Conservation (phyloP, 1,140 invertebrate genomes). For the Phenacoccus solenopsis region DNA sequence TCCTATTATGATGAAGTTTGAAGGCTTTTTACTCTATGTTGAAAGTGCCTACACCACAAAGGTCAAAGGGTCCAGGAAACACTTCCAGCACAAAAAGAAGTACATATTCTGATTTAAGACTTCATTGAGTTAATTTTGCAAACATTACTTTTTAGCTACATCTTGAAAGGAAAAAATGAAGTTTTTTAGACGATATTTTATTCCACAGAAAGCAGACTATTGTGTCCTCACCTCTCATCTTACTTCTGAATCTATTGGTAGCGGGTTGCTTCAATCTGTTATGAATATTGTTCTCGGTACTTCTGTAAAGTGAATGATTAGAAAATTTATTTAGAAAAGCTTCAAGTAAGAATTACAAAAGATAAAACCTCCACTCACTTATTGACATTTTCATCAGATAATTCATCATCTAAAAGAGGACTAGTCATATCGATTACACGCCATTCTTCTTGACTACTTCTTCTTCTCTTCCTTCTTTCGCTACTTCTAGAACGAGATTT, state of each 20-base stretch:
- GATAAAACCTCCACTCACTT: background rate
- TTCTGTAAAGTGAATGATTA: background rate
- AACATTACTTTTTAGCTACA: too few species aligned
- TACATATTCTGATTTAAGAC: too few species aligned
- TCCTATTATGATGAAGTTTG: too few species aligned
- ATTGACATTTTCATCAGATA: background rate
- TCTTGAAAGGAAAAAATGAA: too few species aligned
- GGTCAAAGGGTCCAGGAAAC: too few species aligned
- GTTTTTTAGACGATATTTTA: too few species aligned
- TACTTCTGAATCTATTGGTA: background rate
- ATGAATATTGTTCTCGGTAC: background rate
- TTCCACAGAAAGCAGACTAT: too few species aligned
- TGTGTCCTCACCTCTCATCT: background rate
- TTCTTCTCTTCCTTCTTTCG: conserved; percentile 5
- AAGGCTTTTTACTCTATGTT: too few species aligned
- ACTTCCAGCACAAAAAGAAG: too few species aligned
- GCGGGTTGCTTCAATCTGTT: background rate
- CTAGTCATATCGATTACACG: conserved; percentile 7
- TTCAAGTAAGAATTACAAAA: background rate
- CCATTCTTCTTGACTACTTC: conserved; percentile 12
- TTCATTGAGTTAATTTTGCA: too few species aligned
- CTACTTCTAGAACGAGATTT: background rate
- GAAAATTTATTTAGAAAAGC: background rate
- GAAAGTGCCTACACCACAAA: too few species aligned
- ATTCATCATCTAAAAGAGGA: background rate